phyloP scores from a whole-genome alignment of 2,888 invertebrate species.

The Machimus atricapillus region DNA sequence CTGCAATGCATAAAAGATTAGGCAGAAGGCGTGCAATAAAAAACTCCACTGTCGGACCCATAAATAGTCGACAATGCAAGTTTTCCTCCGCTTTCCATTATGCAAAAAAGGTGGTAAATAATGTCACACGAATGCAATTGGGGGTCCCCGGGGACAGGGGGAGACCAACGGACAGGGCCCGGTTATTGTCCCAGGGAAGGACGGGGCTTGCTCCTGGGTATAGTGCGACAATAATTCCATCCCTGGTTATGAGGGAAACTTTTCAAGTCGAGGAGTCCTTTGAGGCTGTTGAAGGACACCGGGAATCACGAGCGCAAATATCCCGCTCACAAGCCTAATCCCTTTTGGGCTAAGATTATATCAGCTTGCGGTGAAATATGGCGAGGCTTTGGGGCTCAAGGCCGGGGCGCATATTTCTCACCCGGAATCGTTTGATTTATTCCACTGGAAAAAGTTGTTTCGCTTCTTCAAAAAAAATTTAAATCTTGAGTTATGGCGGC shows the following conservation, averaged over 20 bases:
- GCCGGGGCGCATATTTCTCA: slow-evolving; percentile 10
- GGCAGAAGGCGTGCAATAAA: slow-evolving; percentile 39
- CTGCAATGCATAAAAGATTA: slow-evolving; percentile 41
- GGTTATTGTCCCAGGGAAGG: neutral
- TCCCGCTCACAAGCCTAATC: neutral
- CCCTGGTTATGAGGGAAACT: neutral
- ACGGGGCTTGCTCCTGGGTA: neutral
- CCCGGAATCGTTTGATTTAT: slow-evolving; percentile 39
- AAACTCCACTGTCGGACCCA: slow-evolving; percentile 35
- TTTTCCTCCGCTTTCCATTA: slow-evolving; percentile 29
- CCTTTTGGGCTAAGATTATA: slow-evolving; percentile 14
- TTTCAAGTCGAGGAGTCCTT: neutral
- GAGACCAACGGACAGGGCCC: neutral
- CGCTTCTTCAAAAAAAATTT: slow-evolving; percentile 39
- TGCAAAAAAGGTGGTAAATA: slow-evolving; percentile 39
- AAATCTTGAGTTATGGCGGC: slow-evolving; percentile 45
- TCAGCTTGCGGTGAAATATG: slow-evolving; percentile 40
- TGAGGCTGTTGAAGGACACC: neutral
- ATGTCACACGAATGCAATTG: slow-evolving; percentile 26
- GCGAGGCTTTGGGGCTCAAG: slow-evolving; percentile 2
- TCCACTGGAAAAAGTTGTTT: slow-evolving; percentile 27
- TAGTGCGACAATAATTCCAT: neutral
- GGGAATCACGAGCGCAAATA: neutral
- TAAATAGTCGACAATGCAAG: slow-evolving; percentile 38
- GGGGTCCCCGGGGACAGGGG: neutral